Base-by-base conservation (phyloP, 2,797 vertebrate genomes). In the Gambelia wislizenii region DNA sequence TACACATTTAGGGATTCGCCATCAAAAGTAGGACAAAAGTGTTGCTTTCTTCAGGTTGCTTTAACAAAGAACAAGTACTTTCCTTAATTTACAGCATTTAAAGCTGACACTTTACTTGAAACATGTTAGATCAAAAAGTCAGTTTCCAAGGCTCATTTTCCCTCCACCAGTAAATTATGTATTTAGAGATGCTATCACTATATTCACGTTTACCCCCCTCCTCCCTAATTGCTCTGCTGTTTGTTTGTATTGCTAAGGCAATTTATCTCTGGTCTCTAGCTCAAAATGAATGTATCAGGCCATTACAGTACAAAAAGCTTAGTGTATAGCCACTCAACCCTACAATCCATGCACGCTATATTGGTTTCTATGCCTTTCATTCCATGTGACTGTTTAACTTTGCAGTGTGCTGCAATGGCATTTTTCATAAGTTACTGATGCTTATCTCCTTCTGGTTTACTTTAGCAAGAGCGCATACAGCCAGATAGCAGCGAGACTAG, bases 201-300 rank as follows among this genome's bases (percentile, higher is more conserved):
- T 42, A n/a, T 85, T 90, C 94, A 92, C 91, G n/a, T 90, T 78
- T 56, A 20, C 25, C 93, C 54, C 6, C 39, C 56, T 93, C 92
- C 92, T 87, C 89, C 92, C 93, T 94, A 95, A 94, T 95, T 94
- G 90, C 93, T 91, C 92, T 87, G 94, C 94, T 95, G 92, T 94
- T 95, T 96, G 95, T 96, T 95, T 95, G 92, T 87, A 94, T 91
- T 95, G 91, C 95, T 95, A 94, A 95, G 95, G 95, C 94, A 94
- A 86, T 95, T 96, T 95, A 96, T 95, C 94, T 94, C 93, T 95
- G 93, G 93, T 96, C 95, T 93, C 93, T 92, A 92, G 91, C 91
- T 95, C 94, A 95, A 94, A 96, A 96, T 95, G 94, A 95, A 95
- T 93, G 94, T 95, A 93, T 95, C 93, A 93, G 94, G 93, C 91